Percentiles rank a stretch among this genome's conserved stretches.
Conservation (phyloP, 2,888 invertebrate genomes). For the Molanna angustata region DNA sequence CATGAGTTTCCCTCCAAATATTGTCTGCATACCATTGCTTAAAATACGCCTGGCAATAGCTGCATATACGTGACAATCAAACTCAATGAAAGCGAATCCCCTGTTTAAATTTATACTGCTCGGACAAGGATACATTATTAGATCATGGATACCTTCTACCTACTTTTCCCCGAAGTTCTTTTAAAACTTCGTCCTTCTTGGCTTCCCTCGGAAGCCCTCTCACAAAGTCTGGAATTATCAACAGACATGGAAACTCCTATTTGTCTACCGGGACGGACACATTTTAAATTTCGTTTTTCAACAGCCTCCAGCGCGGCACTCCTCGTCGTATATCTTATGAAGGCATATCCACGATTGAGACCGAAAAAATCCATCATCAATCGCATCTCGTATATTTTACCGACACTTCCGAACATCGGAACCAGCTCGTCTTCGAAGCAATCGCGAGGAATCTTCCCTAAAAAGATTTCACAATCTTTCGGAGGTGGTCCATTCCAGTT, state of each 20-base stretch:
- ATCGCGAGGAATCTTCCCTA: slow-evolving; percentile 75
- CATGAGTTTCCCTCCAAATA: slow-evolving; percentile 67
- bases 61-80: slow-evolving; percentile 69
- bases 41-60: slow-evolving; percentile 68
- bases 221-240: slow-evolving; percentile 79
- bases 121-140: slow-evolving; percentile 52
- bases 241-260: slow-evolving; percentile 77
- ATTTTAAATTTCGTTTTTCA: slow-evolving; percentile 61
- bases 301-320: slow-evolving; percentile 66
- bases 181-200: slow-evolving; percentile 59
- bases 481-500: slow-evolving; percentile 52
- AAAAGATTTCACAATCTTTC: slow-evolving; percentile 65
- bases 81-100: slow-evolving; percentile 84
- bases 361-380: slow-evolving; percentile 83
- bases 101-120: slow-evolving; percentile 61
- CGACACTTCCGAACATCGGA: slow-evolving; percentile 64
- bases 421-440: slow-evolving; percentile 76
- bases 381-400: slow-evolving; percentile 70
- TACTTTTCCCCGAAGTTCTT: slow-evolving; percentile 36
- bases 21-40: slow-evolving; percentile 59
- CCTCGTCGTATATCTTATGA: slow-evolving; percentile 62
- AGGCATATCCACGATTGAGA: slow-evolving; percentile 76
- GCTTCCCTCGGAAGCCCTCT: slow-evolving; percentile 70
- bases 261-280: slow-evolving; percentile 60
- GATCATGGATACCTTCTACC: slow-evolving; percentile 68